These are phyloP conservation scores for Heterohyrax brucei DNA, from an alignment of 2,797 vertebrate genomes.

Conservation along the genomic window DNA sequence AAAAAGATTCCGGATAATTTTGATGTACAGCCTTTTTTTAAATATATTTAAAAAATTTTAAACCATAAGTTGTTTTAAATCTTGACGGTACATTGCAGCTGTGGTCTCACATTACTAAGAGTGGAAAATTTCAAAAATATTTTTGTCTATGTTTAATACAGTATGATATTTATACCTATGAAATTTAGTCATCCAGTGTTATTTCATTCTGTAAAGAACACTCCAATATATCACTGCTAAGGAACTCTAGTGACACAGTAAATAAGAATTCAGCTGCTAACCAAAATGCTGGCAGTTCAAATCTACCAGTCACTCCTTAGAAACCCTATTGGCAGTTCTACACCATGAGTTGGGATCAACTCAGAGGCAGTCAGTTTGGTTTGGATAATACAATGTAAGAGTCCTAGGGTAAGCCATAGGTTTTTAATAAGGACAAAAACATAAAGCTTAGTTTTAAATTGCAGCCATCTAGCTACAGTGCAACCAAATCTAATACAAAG, in stretches of 20 bases:
- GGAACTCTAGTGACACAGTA: no score
- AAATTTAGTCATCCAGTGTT: neutral
- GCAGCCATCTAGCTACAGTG: neutral
- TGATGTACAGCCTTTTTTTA: neutral
- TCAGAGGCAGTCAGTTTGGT: no score
- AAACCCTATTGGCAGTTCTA: no score
- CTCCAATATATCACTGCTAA: neutral
- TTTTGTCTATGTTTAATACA: neutral
- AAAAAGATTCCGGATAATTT: slow-evolving; percentile 2
- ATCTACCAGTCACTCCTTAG: no score
- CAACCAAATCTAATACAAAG: neutral
- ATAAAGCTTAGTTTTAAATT: slow-evolving; percentile 19
- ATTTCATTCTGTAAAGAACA: neutral
- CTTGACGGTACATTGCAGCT: neutral
- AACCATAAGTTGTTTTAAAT: neutral
- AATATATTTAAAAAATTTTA: neutral
- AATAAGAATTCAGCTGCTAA: no score
- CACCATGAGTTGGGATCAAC: no score
- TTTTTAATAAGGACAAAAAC: slow-evolving; percentile 16
- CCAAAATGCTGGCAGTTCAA: no score
- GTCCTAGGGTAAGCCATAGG: neutral
- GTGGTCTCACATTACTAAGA: neutral
- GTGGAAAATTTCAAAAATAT: neutral
- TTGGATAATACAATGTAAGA: neutral
- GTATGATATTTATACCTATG: neutral